phyloP scores from a whole-genome alignment of 1,140 invertebrate species.

The Nephotettix cincticeps region DNA sequence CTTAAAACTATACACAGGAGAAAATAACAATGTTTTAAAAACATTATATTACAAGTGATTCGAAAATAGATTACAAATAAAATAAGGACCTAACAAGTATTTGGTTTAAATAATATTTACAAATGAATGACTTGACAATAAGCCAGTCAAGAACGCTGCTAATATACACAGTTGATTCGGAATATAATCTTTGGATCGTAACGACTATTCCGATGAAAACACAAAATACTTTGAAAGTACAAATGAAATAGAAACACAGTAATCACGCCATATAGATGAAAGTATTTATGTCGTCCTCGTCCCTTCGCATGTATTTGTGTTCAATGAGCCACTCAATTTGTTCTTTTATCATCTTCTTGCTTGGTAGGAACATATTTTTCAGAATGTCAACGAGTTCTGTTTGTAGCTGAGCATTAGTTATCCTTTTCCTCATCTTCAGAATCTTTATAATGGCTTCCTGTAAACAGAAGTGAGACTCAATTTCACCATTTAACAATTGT shows the following conservation, averaged over 20 bases:
- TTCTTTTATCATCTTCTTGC: conserved; percentile 99
- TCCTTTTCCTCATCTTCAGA: conserved; percentile 94
- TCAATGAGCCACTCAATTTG: conserved; percentile 99
- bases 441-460: conserved; percentile 99
- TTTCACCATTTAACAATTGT: too few relatives aligned
- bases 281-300: conserved; percentile 96
- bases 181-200: too few relatives aligned
- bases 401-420: conserved; percentile 92
- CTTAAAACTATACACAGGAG: conserved; percentile 8
- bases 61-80: background rate
- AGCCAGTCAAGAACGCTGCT: too few relatives aligned
- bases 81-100: conserved; percentile 1
- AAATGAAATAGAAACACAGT: background rate
- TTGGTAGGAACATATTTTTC: conserved; percentile 99
- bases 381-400: conserved; percentile 96
- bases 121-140: background rate
- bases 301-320: conserved; percentile 95
- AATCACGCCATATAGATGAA: conserved; percentile 96
- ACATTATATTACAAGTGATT: conserved; percentile 4
- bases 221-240: background rate
- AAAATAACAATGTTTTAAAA: conserved; percentile 11
- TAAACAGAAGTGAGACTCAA: conserved; percentile 17
- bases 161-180: too few relatives aligned
- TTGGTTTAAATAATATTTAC: conserved; percentile 11
- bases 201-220: too few relatives aligned